phyloP scores from a whole-genome alignment of 1,140 invertebrate species.

The Aphaenogaster floridana region DNA sequence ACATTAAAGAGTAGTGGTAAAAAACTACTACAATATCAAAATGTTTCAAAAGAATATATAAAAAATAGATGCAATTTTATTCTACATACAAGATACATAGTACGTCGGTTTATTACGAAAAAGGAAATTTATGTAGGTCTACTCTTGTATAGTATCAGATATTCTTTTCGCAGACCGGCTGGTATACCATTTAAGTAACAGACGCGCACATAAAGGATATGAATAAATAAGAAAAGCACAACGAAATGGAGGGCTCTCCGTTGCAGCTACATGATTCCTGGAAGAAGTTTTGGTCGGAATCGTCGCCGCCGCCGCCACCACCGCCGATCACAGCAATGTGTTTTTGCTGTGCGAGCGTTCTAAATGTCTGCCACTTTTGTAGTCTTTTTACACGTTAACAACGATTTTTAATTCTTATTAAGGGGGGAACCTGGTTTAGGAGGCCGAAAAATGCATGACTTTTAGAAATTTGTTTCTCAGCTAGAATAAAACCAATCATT shows the following conservation, averaged over 20 bases:
- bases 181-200: slow-evolving; percentile 59
- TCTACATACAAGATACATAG: not conserved
- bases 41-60: not conserved
- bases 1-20: too few species aligned
- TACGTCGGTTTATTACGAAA: not conserved
- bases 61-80: not conserved
- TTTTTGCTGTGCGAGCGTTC: slow-evolving; percentile 78
- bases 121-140: slow-evolving; percentile 62
- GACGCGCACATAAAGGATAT: slow-evolving; percentile 61
- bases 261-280: slow-evolving; percentile 74
- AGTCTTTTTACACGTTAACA: slow-evolving; percentile 66
- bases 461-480: too few species aligned
- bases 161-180: slow-evolving; percentile 49
- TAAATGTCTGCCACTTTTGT: slow-evolving; percentile 61
- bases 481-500: too few species aligned
- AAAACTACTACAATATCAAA: too few species aligned
- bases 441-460: too few species aligned
- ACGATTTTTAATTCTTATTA: slow-evolving; percentile 60
- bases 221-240: slow-evolving; percentile 79
- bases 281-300: slow-evolving; percentile 78
- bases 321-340: slow-evolving; percentile 75
- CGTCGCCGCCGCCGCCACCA: slow-evolving; percentile 77
- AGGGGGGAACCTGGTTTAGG: not conserved
- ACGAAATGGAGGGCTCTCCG: slow-evolving; percentile 71
- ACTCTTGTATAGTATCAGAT: slow-evolving; percentile 1